A percentile compares a stretch with the other conserved stretches of the same genome.
Evolutionary conservation across 2,888 invertebrate genomes (phyloP).

Genomic region (Drosophila colorata): DNA sequence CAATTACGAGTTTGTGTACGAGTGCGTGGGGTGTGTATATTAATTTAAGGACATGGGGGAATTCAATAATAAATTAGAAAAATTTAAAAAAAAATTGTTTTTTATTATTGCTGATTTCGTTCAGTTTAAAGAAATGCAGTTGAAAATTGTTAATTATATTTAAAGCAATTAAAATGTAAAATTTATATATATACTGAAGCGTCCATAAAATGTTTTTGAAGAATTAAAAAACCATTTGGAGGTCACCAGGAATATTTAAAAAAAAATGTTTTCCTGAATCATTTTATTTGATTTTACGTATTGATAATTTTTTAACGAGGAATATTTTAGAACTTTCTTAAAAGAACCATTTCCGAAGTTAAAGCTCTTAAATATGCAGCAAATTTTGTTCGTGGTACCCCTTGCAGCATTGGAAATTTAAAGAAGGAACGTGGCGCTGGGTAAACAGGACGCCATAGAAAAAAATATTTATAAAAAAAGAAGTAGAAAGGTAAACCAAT

Average conservation of each 20-base stretch:
- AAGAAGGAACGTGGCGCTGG: constrained; percentile 14
- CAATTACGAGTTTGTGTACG: constrained; percentile 43
- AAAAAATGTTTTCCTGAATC: no score
- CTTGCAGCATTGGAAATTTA: constrained; percentile 20
- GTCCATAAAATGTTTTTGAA: no score
- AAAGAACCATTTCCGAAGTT: background rate
- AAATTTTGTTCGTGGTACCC: background rate
- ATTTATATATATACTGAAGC: no score
- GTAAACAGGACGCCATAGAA: constrained; percentile 19
- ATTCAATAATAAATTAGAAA: background rate
- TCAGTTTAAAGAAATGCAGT: no score
- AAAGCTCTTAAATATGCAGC: constrained; percentile 4
- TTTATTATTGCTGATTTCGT: no score
- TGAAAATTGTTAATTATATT: no score
- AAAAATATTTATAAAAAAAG: constrained; percentile 39
- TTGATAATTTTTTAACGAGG: no score
- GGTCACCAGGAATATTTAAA: no score
- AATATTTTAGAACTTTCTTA: background rate
- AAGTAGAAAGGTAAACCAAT: constrained; percentile 80
- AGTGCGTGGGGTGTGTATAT: background rate
- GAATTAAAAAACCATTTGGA: no score
- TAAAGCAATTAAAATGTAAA: no score
- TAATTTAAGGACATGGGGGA: background rate
- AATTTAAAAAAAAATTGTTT: no score
- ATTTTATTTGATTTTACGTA: no score